These are phyloP conservation scores for Microctonus aethiopoides DNA, from an alignment of 2,888 invertebrate species.

Conservation along the genomic window DNA sequence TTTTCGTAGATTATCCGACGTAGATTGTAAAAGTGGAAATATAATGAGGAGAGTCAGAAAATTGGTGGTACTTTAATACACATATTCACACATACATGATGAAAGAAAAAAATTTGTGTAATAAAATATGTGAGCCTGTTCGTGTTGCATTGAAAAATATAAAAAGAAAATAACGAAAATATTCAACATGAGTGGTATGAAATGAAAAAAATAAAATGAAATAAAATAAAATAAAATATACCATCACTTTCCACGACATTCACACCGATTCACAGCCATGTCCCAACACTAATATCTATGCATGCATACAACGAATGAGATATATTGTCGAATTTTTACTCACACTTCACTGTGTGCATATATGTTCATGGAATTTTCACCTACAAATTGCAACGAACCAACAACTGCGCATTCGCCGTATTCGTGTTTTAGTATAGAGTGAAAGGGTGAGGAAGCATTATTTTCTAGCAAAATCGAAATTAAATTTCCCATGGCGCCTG, in stretches of 20 bases:
- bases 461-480: conserved; percentile 44
- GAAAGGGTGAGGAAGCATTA: conserved; percentile 30
- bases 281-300: background rate
- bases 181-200: background rate
- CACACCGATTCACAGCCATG: background rate
- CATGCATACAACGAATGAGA: background rate
- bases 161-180: background rate
- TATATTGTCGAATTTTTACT: background rate
- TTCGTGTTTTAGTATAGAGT: conserved; percentile 15
- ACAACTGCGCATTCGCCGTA: background rate
- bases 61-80: background rate
- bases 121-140: background rate
- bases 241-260: background rate
- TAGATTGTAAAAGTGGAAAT: background rate
- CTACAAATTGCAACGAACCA: conserved; percentile 17
- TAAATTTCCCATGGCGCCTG: conserved; percentile 53
- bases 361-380: no score
- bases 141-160: background rate
- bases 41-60: background rate
- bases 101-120: background rate
- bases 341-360: background rate
- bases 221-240: no score
- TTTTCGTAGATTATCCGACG: background rate
- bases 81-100: background rate
- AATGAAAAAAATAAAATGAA: background rate